Evolutionary conservation across 2,888 invertebrate species (phyloP).

Genomic region (Drosophila kambysellisi): DNA sequence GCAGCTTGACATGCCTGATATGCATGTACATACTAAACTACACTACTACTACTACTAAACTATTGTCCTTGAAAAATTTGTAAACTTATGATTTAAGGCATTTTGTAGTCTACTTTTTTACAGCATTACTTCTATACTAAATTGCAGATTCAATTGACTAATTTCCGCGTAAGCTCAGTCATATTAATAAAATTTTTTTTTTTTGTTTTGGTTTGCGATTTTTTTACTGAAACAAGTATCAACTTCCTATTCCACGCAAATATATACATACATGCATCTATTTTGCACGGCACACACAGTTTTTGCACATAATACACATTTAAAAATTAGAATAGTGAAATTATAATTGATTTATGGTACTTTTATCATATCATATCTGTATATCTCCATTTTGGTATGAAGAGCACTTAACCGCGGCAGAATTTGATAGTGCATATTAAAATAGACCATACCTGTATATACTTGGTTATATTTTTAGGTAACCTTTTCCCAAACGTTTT

Average conservation of each 20-base stretch:
- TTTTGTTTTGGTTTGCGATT: background rate
- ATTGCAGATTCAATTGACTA: background rate
- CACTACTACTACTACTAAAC: too few species aligned
- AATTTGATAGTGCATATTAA: background rate
- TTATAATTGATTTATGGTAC: background rate
- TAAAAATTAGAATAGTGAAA: background rate
- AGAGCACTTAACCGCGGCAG: background rate
- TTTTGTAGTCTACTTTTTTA: slow-evolving; percentile 33
- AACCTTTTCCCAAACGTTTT: background rate
- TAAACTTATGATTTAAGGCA: slow-evolving; percentile 34
- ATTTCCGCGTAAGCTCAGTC: background rate
- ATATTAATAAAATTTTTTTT: background rate
- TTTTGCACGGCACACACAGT: background rate
- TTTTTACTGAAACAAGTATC: background rate
- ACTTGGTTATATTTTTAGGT: background rate
- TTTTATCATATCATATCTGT: background rate
- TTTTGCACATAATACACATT: background rate
- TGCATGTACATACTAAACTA: background rate
- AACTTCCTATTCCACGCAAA: background rate
- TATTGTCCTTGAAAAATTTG: background rate
- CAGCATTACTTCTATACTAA: slow-evolving; percentile 11
- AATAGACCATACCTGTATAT: background rate
- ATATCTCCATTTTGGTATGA: background rate
- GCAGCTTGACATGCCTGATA: background rate
- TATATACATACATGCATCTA: background rate